Evolutionary conservation across 2,888 invertebrate species (phyloP), one percentile per base, ranked within the genome.

Genomic region (Xylophagus ater): DNA sequence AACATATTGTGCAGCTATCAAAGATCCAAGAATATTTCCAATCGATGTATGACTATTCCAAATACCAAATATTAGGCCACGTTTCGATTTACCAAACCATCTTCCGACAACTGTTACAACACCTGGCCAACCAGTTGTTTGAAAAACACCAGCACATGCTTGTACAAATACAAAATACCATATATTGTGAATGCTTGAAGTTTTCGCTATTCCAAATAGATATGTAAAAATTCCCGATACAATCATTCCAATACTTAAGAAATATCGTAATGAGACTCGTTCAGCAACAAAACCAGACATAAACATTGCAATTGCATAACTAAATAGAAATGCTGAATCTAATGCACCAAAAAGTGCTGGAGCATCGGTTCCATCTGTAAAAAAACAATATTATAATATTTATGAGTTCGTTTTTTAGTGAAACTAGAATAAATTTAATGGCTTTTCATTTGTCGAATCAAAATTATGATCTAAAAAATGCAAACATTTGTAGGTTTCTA

Each of bases 1-100:
- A 9, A 94, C 89, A 63, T 79, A 94, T 34, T 74, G 64, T 0
- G 86, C 85, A 1, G 96, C 92, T 51, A 96, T 81, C n/a, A 93
- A 57, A 0, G 86, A 55, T 57, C 93, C 93, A 41, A 94, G 60
- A 54, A 96, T 94, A 60, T 96, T 97, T 24, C 96, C 96, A 8
- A 96, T 74, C 0, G 92, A 92, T 0, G 94, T 94, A 53, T 96
- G 94, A 1, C 93, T 90, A 66, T 96, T 96, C 96, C 96, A 96
- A 5, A 94, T 72, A 9, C 96, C 96, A 65, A 94, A 94, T 45
- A 96, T 87, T 17, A 96, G 69, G 1, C 89, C 90, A 47, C 85
- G 73, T 62, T 88, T 93, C 24, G 81, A 76, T 65, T 85, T 87
- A 0, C 93, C 94, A 68, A 89, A 94, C 96, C 96, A 96, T 56